A percentile compares a stretch with the other conserved stretches of the same genome.
Conservation (phyloP, 2,797 vertebrate genomes). For the Perodicticus potto region DNA sequence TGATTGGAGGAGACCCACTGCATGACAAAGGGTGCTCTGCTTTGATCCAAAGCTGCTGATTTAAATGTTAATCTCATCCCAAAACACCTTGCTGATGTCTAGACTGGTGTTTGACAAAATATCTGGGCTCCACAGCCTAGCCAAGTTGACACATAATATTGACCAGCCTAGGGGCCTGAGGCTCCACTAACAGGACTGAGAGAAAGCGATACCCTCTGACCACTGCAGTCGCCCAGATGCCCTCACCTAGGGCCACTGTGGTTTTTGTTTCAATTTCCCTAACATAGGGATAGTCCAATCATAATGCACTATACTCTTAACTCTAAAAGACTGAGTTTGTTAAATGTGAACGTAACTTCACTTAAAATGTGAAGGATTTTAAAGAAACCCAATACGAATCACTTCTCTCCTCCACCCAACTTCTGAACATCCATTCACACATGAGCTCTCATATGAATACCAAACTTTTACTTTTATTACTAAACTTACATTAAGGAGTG, state of each 20-base stretch:
- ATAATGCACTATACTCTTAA: background rate
- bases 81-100: background rate
- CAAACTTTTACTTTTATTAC: background rate
- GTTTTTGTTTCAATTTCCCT: constrained; percentile 5
- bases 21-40: background rate
- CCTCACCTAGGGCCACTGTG: background rate
- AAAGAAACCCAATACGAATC: background rate
- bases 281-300: background rate
- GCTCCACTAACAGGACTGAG: background rate
- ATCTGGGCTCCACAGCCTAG: background rate
- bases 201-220: background rate
- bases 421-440: background rate
- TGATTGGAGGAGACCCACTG: background rate
- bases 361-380: background rate
- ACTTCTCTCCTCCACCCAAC: constrained; percentile 13
- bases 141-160: background rate
- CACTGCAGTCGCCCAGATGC: background rate
- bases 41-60: background rate
- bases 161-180: no score
- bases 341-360: background rate
- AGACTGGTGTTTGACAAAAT: background rate
- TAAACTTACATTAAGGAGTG: background rate
- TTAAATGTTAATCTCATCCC: background rate
- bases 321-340: background rate
- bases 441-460: background rate